A percentile compares a stretch with the other conserved stretches of the same genome.
These are phyloP conservation scores for Psilopsiagon aymara DNA, from an alignment of 2,113 vertebrate genomes.

Conservation along the genomic window DNA sequence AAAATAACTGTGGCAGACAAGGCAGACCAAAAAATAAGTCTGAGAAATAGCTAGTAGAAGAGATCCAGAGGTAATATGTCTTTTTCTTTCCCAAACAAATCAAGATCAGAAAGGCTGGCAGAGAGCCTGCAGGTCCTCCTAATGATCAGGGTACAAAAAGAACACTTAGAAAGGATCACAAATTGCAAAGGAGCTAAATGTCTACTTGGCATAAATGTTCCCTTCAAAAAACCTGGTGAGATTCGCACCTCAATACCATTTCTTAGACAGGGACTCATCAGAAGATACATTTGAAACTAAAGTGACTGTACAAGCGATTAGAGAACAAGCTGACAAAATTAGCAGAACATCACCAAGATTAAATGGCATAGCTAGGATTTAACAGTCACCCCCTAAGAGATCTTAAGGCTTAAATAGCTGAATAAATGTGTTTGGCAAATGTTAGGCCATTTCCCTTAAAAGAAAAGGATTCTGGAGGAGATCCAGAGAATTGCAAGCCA, in stretches of 20 bases:
- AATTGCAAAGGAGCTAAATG: constrained; percentile 1
- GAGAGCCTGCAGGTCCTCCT: background rate
- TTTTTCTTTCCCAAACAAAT: background rate
- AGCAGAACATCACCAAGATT: background rate
- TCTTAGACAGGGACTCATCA: background rate
- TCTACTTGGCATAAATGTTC: background rate
- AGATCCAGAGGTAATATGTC: background rate
- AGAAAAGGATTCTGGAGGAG: background rate
- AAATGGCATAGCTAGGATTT: background rate
- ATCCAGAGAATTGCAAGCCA: background rate
- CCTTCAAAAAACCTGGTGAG: background rate
- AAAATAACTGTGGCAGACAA: constrained; percentile 21
- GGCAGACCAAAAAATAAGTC: background rate
- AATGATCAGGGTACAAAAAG: constrained; percentile 38
- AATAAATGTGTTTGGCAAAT: background rate
- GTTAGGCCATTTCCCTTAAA: background rate
- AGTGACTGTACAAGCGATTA: background rate
- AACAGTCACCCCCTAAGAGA: background rate
- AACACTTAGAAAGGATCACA: background rate
- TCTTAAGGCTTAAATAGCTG: background rate
- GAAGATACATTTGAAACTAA: background rate
- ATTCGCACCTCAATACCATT: background rate
- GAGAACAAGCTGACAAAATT: background rate
- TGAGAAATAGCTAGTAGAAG: background rate
- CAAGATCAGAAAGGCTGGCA: background rate